Evolutionary conservation across 2,797 vertebrate genomes (phyloP).

Genomic region (Urophycis tenuis): DNA sequence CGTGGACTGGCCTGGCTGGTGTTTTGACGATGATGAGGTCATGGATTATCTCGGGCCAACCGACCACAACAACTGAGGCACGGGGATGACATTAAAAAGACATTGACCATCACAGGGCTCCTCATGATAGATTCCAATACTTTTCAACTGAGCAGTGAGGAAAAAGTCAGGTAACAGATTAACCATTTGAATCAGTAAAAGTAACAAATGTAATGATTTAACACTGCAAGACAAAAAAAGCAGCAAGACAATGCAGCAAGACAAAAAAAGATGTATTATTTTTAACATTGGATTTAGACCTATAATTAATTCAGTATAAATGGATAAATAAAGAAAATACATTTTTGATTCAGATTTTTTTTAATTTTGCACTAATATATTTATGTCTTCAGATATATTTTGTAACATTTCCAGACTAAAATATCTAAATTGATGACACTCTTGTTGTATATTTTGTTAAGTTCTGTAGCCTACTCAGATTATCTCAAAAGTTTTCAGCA

Average conservation of each 20-base stretch:
- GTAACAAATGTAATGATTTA: neutral
- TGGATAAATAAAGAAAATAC: neutral
- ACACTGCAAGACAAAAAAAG: neutral
- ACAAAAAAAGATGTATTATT: neutral
- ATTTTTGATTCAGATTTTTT: neutral
- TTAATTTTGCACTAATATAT: neutral
- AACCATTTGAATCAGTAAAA: too few species aligned
- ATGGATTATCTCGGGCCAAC: constrained; percentile 45
- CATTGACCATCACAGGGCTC: constrained; percentile 8
- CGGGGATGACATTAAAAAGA: constrained; percentile 40
- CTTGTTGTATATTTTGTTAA: too few species aligned
- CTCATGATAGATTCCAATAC: neutral
- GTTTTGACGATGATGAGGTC: constrained; percentile 66
- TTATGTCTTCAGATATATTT: neutral
- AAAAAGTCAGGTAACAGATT: neutral
- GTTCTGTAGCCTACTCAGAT: too few species aligned
- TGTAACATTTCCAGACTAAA: too few species aligned
- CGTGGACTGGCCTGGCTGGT: constrained; percentile 73
- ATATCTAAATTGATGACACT: too few species aligned
- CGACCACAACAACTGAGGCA: neutral
- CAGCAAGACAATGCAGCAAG: too few species aligned
- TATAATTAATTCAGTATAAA: neutral
- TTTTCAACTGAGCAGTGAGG: neutral
- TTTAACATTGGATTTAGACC: neutral
- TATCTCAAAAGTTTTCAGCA: too few species aligned